phyloP scores from a whole-genome alignment of 2,113 vertebrate genomes.

The Pelvicachromis taeniatus region DNA sequence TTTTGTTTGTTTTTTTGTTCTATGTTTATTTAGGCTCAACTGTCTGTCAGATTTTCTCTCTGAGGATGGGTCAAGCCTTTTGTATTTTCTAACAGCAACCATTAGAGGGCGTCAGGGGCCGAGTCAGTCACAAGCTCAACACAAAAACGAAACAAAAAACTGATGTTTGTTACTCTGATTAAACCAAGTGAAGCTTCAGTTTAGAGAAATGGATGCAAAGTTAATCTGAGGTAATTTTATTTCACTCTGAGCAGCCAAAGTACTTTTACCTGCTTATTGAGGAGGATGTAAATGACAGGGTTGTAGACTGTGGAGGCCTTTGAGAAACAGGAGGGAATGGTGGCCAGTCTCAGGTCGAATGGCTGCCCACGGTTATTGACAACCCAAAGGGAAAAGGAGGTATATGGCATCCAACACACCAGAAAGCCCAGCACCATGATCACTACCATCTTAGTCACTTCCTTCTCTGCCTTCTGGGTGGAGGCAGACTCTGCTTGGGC shows the following conservation, averaged over 20 bases:
- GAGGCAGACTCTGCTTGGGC: constrained; percentile 74
- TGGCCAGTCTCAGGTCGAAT: constrained; percentile 70
- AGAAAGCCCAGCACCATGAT: constrained; percentile 76
- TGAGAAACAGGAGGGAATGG: constrained; percentile 69
- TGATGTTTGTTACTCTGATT: not conserved
- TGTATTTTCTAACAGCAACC: not conserved
- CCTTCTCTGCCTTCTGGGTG: constrained; percentile 75
- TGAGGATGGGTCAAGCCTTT: not conserved
- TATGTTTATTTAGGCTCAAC: not conserved
- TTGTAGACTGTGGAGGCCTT: constrained; percentile 77
- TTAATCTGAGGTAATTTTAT: not conserved
- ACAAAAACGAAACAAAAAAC: not conserved
- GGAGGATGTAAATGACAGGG: constrained; percentile 74
- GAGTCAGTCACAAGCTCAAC: not conserved
- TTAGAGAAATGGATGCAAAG: not conserved
- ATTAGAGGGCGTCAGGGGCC: not conserved
- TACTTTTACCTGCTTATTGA: constrained; percentile 73
- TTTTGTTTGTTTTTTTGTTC: not conserved
- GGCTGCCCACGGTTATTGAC: constrained; percentile 56
- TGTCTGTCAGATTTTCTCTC: not conserved
- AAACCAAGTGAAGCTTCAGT: not conserved
- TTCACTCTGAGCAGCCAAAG: not conserved
- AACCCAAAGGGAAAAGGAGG: constrained; percentile 68
- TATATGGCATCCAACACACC: constrained; percentile 72
- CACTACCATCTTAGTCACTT: constrained; percentile 76